phyloP scores from a whole-genome alignment of 2,113 vertebrate species.

The Vireo altiloquus region DNA sequence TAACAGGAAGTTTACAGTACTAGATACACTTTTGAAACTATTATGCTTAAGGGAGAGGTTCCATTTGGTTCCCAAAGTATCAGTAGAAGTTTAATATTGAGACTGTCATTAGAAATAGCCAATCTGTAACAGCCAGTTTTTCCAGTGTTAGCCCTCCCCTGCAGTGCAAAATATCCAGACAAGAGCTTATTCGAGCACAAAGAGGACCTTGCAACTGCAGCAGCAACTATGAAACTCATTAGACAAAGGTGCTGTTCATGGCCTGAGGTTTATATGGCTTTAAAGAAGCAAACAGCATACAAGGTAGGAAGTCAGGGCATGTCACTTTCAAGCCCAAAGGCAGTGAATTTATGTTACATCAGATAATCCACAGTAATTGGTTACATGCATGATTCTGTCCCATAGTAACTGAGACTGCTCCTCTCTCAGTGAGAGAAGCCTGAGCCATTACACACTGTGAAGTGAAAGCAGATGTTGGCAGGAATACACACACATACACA shows the following conservation, averaged over 20 bases:
- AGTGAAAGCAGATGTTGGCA: constrained; percentile 13
- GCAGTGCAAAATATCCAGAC: neutral
- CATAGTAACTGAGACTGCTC: neutral
- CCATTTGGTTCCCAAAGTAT: neutral
- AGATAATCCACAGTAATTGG: constrained; percentile 3
- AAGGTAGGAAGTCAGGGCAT: neutral
- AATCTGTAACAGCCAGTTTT: neutral
- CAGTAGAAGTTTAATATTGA: neutral
- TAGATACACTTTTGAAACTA: neutral
- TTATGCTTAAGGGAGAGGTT: neutral
- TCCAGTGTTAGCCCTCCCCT: neutral
- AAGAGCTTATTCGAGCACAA: neutral
- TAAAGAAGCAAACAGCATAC: neutral
- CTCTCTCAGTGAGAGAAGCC: neutral
- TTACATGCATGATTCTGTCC: neutral
- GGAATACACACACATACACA: neutral
- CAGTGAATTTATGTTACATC: neutral
- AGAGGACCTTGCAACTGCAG: neutral
- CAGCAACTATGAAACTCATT: neutral
- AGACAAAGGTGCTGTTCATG: constrained; percentile 26
- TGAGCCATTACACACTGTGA: neutral
- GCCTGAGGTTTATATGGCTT: neutral
- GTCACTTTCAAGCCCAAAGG: constrained; percentile 3
- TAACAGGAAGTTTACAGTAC: neutral
- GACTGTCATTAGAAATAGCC: neutral